Evolutionary conservation across 2,797 vertebrate genomes (phyloP).

Genomic region (Tenualosa thibaudeaui): DNA sequence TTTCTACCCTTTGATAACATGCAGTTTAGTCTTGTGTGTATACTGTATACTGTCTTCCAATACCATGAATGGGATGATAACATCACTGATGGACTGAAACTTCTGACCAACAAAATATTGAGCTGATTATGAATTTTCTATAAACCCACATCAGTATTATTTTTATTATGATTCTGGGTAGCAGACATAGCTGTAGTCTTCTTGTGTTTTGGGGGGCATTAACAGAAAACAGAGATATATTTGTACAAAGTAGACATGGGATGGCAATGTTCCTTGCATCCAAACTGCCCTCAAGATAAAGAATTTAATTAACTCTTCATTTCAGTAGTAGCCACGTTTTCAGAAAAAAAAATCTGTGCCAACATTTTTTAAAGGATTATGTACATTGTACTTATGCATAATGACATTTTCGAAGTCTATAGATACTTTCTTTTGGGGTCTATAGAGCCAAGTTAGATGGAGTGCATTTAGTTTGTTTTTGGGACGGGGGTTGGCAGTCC

Average conservation of each 20-base stretch:
- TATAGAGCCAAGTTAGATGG: slow-evolving; percentile 49
- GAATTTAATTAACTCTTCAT: slow-evolving; percentile 28
- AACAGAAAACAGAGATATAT: slow-evolving; percentile 66
- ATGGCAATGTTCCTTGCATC: slow-evolving; percentile 53
- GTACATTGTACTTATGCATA: slow-evolving; percentile 75
- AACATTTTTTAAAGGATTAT: slow-evolving; percentile 60
- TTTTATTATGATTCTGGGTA: slow-evolving; percentile 76
- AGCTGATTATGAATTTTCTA: slow-evolving; percentile 66
- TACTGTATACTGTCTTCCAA: slow-evolving; percentile 83
- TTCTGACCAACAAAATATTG: slow-evolving; percentile 61
- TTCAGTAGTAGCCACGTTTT: slow-evolving; percentile 20
- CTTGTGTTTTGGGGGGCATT: slow-evolving; percentile 78
- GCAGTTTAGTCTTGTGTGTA: slow-evolving; percentile 69
- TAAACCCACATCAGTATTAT: slow-evolving; percentile 70
- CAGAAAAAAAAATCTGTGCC: slow-evolving; percentile 32
- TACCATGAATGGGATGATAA: slow-evolving; percentile 72
- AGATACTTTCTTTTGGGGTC: slow-evolving; percentile 63
- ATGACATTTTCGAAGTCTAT: slow-evolving; percentile 70
- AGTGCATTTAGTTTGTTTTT: slow-evolving; percentile 34
- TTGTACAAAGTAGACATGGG: slow-evolving; percentile 71
- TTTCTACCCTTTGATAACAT: slow-evolving; percentile 66
- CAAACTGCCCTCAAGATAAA: slow-evolving; percentile 60
- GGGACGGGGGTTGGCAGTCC: slow-evolving; percentile 55
- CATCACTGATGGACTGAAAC: slow-evolving; percentile 65
- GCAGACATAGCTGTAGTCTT: slow-evolving; percentile 77